phyloP scores from a whole-genome alignment of 2,113 vertebrate genomes.

The Arvicanthis niloticus region DNA sequence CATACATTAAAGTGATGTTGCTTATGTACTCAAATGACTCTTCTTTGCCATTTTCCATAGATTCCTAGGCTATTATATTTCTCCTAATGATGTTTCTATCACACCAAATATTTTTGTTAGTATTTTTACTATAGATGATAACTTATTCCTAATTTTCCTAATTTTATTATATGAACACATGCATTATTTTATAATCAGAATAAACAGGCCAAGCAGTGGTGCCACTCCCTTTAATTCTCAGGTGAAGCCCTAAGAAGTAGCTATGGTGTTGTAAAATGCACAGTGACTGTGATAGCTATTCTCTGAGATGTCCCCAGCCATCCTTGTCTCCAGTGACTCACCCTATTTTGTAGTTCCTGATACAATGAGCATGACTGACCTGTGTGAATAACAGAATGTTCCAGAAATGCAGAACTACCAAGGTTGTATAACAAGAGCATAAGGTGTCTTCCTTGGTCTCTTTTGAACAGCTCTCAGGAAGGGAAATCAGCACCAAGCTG shows the following conservation, averaged over 20 bases:
- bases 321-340: not conserved
- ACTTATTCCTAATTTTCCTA: constrained; percentile 15
- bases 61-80: not conserved
- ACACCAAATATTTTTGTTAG: not conserved
- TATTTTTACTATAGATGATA: constrained; percentile 7
- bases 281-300: not conserved
- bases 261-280: not conserved
- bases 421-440: not conserved
- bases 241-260: not conserved
- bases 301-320: not conserved
- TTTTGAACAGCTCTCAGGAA: not conserved
- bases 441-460: not conserved
- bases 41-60: not conserved
- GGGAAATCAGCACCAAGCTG: not conserved
- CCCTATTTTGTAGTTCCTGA: not conserved
- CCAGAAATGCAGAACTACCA: not conserved
- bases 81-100: constrained; percentile 9
- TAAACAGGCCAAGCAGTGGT: not conserved
- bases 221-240: not conserved
- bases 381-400: not conserved
- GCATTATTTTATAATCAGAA: not conserved
- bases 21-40: not conserved
- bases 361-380: not conserved
- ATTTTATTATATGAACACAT: not conserved
- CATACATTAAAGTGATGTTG: not conserved